A percentile compares a stretch with the other conserved stretches of the same genome.
These are phyloP conservation scores for Thryonomys swinderianus DNA, from an alignment of 2,113 vertebrate species.

Conservation along the genomic window DNA sequence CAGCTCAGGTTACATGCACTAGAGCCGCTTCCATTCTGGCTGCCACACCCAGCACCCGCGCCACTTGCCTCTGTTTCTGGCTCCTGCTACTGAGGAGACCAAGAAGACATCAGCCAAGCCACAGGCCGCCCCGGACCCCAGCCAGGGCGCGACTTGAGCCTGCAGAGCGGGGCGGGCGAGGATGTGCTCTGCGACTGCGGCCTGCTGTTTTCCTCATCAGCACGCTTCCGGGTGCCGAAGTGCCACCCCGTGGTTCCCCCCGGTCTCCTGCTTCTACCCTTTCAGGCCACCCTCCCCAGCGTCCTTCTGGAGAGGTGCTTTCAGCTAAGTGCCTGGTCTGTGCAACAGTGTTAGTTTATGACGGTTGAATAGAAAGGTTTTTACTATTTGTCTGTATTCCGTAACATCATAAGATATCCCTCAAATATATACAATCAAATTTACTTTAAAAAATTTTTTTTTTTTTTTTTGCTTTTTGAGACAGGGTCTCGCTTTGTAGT, in stretches of 20 bases:
- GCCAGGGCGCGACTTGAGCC: not conserved
- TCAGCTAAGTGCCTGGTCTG: not conserved
- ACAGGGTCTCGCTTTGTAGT: too few species aligned
- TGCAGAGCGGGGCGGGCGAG: not conserved
- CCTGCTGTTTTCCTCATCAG: not conserved
- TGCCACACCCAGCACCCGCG: not conserved
- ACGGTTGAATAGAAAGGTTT: not conserved
- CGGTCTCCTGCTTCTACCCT: not conserved
- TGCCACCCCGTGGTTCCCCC: not conserved
- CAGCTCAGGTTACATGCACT: not conserved
- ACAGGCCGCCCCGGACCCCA: not conserved
- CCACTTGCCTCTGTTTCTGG: not conserved
- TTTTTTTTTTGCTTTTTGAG: too few species aligned
- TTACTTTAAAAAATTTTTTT: too few species aligned
- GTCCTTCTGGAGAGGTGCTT: not conserved
- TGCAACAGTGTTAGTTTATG: not conserved
- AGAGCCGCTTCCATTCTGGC: not conserved
- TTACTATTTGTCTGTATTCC: not conserved
- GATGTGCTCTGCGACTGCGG: not conserved
- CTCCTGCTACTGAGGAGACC: not conserved
- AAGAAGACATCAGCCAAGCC: not conserved
- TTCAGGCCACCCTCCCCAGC: not conserved
- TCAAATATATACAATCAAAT: not conserved
- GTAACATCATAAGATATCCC: not conserved
- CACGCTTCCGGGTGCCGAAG: not conserved